Base-by-base conservation (phyloP, 1,140 invertebrate species). In the Bombus sylvicola region DNA sequence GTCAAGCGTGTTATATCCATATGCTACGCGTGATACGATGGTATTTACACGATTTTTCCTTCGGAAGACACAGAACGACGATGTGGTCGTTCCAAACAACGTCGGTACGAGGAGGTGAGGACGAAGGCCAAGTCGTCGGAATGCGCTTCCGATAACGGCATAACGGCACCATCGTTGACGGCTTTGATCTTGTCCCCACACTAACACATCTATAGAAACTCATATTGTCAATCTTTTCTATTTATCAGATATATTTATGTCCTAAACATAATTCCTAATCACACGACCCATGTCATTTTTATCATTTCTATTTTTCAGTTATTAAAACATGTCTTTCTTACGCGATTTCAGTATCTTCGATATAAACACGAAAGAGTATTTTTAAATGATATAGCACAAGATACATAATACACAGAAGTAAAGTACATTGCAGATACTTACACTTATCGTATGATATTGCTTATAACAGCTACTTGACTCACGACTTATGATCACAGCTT, bases 11-110 rank as follows among this genome's bases (percentile, higher is more conserved):
- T 53, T 68, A 53, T 87, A 77, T 87, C 86, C 90, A 91, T 91
- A 90, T 92, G 90, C 85, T 87, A 89, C 80, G 64, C 79, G 64
- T 59, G 69, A 72, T 74, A 91, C 78, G 75, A 93, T 93, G 92
- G 92, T 92, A 31, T 87, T 93, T 74, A 84, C 92, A 62, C 86
- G 92, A 18, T 89, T 93, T 75, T 93, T 93, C 88, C 68, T 87
- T 34, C 87, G 82, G 81, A 91, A 91, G 76, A 72, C 78, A 72
- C 90, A 89, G 59, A 83, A 81, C 47, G 87, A 87, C 71, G 80
- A 84, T 69, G 66, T 59, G 43, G 62, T 25, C 43, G 76, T 66
- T 78, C 75, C 71, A 69, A 88, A 73, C 73, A 88, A 78, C 72
- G 74, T 86, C 77, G 83, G 77, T 69, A 83, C 84, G 15, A 89